Evolutionary conservation across 23 tunicate genomes (phyloP), one percentile per base, ranked within the genome.

Genomic region (Botrylloides violaceus): DNA sequence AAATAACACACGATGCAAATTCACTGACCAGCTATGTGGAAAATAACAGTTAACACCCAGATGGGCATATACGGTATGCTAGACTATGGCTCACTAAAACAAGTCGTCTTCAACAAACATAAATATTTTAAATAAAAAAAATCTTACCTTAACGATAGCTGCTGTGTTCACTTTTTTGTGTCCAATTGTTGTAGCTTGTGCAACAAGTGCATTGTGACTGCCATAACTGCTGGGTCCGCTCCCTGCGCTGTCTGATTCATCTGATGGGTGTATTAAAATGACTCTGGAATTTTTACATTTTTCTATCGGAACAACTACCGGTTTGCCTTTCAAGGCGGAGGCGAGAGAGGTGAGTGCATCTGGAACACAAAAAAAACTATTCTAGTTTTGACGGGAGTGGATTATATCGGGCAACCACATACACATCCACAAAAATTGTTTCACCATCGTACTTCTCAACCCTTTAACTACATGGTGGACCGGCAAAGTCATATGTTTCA

Each of bases 221-320:
- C 70, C 64, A 43, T 73, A 79, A 36, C 83, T 79, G 49, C 83
- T 79, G 24, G 74, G 36, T 7, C 32, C 72, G 65, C 75, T 32
- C 19, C 65, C 34, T 43, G 75, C 62, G 56, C 63, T 35, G 26
- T 58, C 35, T 2, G 75, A 32, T 26, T 72, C 63, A 56, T 34
- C 65, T 25, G 64, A 35, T 35, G 15, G 9, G 9, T 43, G 53
- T 21, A 68, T 43, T 12, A 25, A 24, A 5, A 43, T 21, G 4
- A 43, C 74, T 18, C 9, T 38, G 58, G 29, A 25, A 43, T 39
- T 68, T 6, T 37, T 56, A 15, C n/a, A 23, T 12, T 1, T 68
- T 28, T 37, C 74, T 4, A 68, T 68, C 18, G 36, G 56, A 19
- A 68, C 58, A 19, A 68, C 47, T 0, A 68, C 74, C 25, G 74